These are phyloP conservation scores for Eugnorisma glareosa DNA, from an alignment of 2,888 invertebrate species.

Conservation along the genomic window DNA sequence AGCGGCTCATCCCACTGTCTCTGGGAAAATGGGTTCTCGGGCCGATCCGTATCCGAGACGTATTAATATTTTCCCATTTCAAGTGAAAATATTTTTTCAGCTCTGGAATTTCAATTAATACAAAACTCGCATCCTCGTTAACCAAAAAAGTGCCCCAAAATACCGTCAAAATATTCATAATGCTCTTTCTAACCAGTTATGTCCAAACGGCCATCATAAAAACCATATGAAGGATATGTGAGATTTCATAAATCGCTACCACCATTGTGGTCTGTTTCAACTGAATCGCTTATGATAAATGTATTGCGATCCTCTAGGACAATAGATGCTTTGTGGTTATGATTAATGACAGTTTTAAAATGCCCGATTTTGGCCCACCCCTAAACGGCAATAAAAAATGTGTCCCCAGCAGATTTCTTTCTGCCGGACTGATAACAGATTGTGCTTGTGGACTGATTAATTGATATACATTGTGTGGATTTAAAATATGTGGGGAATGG, in stretches of 20 bases:
- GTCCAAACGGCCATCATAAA: constrained; percentile 55
- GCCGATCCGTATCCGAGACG: too few relatives aligned
- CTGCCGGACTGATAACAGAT: constrained; percentile 69
- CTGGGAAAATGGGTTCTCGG: too few relatives aligned
- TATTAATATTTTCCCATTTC: not conserved
- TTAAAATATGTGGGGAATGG: constrained; percentile 57
- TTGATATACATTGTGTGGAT: constrained; percentile 64
- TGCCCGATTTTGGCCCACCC: constrained; percentile 66
- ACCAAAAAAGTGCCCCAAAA: constrained; percentile 40
- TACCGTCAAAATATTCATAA: constrained; percentile 39
- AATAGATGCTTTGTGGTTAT: constrained; percentile 76
- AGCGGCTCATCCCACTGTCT: too few relatives aligned
- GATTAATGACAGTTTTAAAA: constrained; percentile 80
- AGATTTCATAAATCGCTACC: constrained; percentile 81
- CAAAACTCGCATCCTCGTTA: constrained; percentile 3
- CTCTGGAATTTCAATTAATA: constrained; percentile 9
- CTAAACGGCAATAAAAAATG: constrained; percentile 71
- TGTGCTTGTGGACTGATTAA: constrained; percentile 63
- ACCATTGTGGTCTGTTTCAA: constrained; percentile 69
- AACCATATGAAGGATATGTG: constrained; percentile 74
- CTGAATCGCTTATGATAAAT: constrained; percentile 84
- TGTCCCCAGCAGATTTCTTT: constrained; percentile 70
- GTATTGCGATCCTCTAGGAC: constrained; percentile 80
- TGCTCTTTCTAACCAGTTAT: constrained; percentile 40
- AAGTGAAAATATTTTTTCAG: not conserved